Conservation (phyloP, 2,113 vertebrate species). For the Taurulus bubalis region DNA sequence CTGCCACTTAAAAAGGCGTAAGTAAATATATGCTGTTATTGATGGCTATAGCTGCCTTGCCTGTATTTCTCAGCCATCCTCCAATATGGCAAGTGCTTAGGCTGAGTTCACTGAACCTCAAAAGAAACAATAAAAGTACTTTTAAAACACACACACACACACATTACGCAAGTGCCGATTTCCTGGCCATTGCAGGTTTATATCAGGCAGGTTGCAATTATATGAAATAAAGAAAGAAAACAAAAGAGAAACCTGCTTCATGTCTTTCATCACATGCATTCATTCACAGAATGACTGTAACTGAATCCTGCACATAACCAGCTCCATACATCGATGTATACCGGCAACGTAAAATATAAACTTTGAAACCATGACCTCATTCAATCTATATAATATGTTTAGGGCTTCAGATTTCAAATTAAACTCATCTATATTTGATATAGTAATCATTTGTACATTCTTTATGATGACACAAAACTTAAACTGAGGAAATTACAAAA, state of each 20-base stretch:
- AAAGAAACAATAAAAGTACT: slow-evolving; percentile 63
- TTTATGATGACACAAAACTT: slow-evolving; percentile 25
- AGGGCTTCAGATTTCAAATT: neutral
- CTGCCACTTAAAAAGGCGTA: slow-evolving; percentile 34
- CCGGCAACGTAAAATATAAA: neutral
- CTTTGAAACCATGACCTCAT: neutral
- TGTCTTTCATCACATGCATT: slow-evolving; percentile 29
- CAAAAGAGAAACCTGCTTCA: slow-evolving; percentile 16
- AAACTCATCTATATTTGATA: neutral
- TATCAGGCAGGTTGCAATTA: slow-evolving; percentile 48
- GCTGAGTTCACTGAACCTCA: slow-evolving; percentile 70
- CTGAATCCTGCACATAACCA: slow-evolving; percentile 1
- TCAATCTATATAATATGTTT: neutral
- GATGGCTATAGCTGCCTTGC: slow-evolving; percentile 31
- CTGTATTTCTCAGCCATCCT: slow-evolving; percentile 51
- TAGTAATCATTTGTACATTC: slow-evolving; percentile 27
- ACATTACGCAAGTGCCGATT: slow-evolving; percentile 59
- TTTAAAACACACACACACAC: slow-evolving; percentile 36
- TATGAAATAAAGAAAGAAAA: slow-evolving; percentile 17
- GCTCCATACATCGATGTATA: neutral
- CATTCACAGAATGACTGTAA: slow-evolving; percentile 7
- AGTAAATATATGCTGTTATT: slow-evolving; percentile 67
- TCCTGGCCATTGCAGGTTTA: slow-evolving; percentile 49
- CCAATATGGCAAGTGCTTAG: slow-evolving; percentile 70
- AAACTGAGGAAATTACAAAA: slow-evolving; percentile 43